A percentile compares a stretch with the other conserved stretches of the same genome.
Conservation (phyloP, 1,140 invertebrate genomes). For the Drosophila asahinai region DNA sequence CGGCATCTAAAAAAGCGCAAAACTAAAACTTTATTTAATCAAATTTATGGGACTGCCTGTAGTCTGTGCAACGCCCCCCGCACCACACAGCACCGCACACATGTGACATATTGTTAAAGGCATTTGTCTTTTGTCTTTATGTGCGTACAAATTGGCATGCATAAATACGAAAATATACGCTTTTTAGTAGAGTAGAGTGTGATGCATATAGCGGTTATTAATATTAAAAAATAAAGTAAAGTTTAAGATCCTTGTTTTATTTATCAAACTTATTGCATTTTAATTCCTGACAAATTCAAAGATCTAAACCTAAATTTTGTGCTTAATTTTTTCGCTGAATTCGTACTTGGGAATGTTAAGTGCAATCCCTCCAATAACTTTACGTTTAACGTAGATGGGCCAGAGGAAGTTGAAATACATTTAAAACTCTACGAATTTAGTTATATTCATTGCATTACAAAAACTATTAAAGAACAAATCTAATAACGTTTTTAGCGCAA, state of each 20-base stretch:
- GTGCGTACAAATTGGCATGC: constrained; percentile 48
- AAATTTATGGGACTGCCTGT: constrained; percentile 69
- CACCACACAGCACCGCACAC: constrained; percentile 16
- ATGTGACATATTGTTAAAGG: constrained; percentile 75
- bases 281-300: neutral
- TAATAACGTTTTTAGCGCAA: no score
- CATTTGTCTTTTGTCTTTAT: constrained; percentile 51
- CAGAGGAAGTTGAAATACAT: no score
- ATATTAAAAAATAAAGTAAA: constrained; percentile 13
- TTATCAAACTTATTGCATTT: neutral
- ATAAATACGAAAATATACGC: constrained; percentile 19
- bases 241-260: neutral
- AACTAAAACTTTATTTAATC: constrained; percentile 82
- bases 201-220: constrained; percentile 13
- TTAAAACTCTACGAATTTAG: no score
- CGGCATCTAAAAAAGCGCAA: constrained; percentile 55
- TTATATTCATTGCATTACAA: no score
- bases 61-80: constrained; percentile 10
- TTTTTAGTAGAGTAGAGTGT: neutral
- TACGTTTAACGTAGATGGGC: no score
- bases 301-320: neutral
- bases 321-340: neutral
- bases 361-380: no score
- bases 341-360: no score
- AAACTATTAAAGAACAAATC: no score